Evolutionary conservation across 2,888 invertebrate genomes (phyloP), one percentile per base, ranked within the genome.

Genomic region (Philereme transversata): DNA sequence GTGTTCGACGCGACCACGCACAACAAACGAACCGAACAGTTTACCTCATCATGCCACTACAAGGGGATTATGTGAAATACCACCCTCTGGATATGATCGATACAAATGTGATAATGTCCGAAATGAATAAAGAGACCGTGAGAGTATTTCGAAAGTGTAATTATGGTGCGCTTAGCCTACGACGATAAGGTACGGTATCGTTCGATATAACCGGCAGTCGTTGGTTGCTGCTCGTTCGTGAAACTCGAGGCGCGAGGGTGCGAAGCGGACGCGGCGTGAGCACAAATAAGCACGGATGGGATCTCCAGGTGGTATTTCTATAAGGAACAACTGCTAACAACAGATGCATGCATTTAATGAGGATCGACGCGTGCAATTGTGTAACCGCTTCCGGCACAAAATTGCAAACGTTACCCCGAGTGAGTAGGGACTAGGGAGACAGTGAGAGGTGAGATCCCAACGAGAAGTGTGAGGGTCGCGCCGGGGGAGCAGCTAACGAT

Each of bases 271-370:
- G 70, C 67, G 65, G 67, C 55, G 58, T 44, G 62, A 47, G 43
- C 40, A 57, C 49, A 49, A 49, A 62, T 54, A 62, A 59, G 58
- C 62, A 59, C 70, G 72, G 71, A 69, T 68, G 53, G 72, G 68
- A 58, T 57, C 82, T 77, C 83, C 80, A 86, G 88, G 90, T 89
- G 90, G 88, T 89, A 88, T 88, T 90, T 89, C 90, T 75, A 69
- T 50, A 70, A 73, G 73, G 78, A 75, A 64, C 76, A 75, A 78
- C 72, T 74, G 76, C 83, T 88, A 85, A 79, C 73, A 86, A 82
- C 80, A 86, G 85, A 83, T 74, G 81, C 90, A 90, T 90, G 89
- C 89, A 81, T 77, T 77, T 74, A 77, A 79, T 71, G 75, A 73
- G 77, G 73, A 74, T 67, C 71, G 70, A 64, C 78, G 79, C 68